Base-by-base conservation (phyloP, 2,113 vertebrate genomes). In the Anarrhichthys ocellatus region DNA sequence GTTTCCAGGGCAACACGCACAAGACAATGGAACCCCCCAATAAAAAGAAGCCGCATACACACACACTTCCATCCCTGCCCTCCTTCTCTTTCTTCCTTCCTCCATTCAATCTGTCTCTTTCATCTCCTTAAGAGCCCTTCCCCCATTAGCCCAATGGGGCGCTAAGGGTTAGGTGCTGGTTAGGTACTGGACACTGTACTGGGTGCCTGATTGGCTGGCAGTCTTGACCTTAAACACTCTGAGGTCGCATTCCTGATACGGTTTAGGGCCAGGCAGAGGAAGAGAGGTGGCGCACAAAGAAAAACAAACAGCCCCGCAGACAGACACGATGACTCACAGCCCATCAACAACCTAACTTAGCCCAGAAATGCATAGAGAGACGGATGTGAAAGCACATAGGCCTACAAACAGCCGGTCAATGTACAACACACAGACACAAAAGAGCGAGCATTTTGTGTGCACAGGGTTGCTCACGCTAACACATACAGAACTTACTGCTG, bases 1-100 rank as follows among this genome's bases (percentile, higher is more conserved):
- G 92, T 94, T 95, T 89, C 93, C 91, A 93, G 79, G 91, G 90
- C 88, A 95, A 94, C 90, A 89, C 68, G 44, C 77, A 80, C 59
- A 89, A 88, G 88, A 92, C 90, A 94, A 92, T 90, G 75, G 87
- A 86, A 82, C 85, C 86, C 59, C 87, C 52, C 10, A 59, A 74
- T 80, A 77, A 78, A 84, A 81, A 71, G 56, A 81, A 65, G 80
- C 74, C 46, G 76, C 69, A 87, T 73, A 63, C 70, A 82, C 50
- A 63, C 50, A 81, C 80, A 81, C 83, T 67, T 79, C 70, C 67
- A 87, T 73, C 69, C 34, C 72, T 66, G 73, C 58, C 77, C 76
- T 59, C 77, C 54, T 65, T 84, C 40, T 52, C 63, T 78, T 67
- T 71, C 59, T 82, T 81, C 68, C 54, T 67, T 70, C 59, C 34